These are phyloP conservation scores for Bellardia bayeri DNA, from an alignment of 2,888 invertebrate genomes.

Conservation along the genomic window DNA sequence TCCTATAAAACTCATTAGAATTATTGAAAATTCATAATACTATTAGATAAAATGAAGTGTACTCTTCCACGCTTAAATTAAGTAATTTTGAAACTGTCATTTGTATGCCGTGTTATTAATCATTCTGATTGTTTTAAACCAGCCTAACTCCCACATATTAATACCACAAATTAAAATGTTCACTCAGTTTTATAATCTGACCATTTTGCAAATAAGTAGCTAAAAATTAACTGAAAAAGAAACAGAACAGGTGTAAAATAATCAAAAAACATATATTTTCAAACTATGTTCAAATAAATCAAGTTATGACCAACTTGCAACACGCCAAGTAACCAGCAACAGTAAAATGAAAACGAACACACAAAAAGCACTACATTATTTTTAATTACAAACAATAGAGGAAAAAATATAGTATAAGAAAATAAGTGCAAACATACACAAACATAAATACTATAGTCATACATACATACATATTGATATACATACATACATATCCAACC, in stretches of 20 bases:
- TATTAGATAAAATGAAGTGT: too few species aligned
- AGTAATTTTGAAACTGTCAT: too few species aligned
- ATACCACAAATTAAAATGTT: not conserved
- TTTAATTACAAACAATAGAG: conserved; percentile 49
- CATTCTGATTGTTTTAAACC: too few species aligned
- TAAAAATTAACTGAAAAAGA: conserved; percentile 14
- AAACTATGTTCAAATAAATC: conserved; percentile 51
- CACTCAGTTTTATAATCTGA: not conserved
- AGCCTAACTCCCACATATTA: too few species aligned
- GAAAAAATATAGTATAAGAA: not conserved
- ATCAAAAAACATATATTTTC: conserved; percentile 27
- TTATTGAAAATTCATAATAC: too few species aligned
- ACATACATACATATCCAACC: not conserved
- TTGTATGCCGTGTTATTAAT: too few species aligned
- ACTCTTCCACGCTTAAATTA: too few species aligned
- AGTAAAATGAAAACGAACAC: conserved; percentile 30
- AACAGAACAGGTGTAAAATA: conserved; percentile 53
- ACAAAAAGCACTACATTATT: conserved; percentile 19
- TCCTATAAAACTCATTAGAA: too few species aligned
- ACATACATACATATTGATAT: not conserved
- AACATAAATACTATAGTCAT: not conserved
- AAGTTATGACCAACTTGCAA: conserved; percentile 54
- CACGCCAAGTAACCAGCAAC: conserved; percentile 44
- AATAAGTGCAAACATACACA: conserved; percentile 1
- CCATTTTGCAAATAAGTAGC: not conserved